phyloP scores from a whole-genome alignment of 2,888 invertebrate genomes.

The Formica aserva region DNA sequence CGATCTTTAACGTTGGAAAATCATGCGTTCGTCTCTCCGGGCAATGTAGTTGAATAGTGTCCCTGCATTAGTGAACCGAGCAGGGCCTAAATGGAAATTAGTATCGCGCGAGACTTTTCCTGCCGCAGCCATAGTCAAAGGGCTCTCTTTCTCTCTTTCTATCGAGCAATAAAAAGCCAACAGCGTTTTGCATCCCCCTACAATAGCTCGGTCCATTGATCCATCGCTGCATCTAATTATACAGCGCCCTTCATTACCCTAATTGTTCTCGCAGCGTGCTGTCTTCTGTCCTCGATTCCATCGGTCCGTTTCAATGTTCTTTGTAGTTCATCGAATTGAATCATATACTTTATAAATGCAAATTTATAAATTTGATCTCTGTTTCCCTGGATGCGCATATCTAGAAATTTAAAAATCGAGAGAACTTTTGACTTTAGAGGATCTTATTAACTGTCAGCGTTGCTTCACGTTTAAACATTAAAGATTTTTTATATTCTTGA shows the following conservation, averaged over 20 bases:
- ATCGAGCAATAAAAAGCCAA: constrained; percentile 63
- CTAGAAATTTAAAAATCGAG: background rate
- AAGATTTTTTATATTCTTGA: background rate
- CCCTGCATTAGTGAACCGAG: constrained; percentile 56
- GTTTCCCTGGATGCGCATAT: background rate
- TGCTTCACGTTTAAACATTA: background rate
- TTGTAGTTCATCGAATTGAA: background rate
- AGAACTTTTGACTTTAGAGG: background rate
- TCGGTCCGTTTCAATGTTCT: constrained; percentile 58
- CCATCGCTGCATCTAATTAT: constrained; percentile 69
- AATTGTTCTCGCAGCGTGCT: constrained; percentile 64
- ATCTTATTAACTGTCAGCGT: background rate
- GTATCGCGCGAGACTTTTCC: constrained; percentile 59
- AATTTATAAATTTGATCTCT: background rate
- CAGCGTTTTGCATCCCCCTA: constrained; percentile 54
- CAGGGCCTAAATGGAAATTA: constrained; percentile 67
- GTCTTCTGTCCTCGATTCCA: constrained; percentile 40
- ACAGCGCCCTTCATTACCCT: constrained; percentile 67
- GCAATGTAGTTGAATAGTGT: constrained; percentile 33
- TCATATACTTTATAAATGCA: constrained; percentile 7
- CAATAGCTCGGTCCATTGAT: constrained; percentile 53
- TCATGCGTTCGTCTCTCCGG: constrained; percentile 27
- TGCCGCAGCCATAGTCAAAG: constrained; percentile 58
- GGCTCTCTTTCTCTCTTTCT: constrained; percentile 7
- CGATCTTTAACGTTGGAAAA: constrained; percentile 63